Evolutionary conservation across 2,113 vertebrate species (phyloP), one percentile per base, ranked within the genome.

Genomic region (Symphodus melops): DNA sequence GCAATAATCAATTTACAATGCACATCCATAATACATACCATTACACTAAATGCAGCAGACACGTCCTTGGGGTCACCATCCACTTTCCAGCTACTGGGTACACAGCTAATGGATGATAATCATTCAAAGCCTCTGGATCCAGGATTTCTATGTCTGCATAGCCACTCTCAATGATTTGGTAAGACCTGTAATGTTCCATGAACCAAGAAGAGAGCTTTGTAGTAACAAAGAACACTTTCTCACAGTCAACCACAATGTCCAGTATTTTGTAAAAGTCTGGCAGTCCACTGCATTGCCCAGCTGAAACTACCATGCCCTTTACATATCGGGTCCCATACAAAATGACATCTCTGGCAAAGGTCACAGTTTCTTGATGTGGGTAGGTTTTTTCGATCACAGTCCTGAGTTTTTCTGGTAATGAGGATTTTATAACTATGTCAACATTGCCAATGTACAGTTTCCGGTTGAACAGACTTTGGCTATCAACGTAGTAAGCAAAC

Each of bases 171-270:
- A 56, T 58, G 41, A 77, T 39, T 58, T 77, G 58, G 17, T 56
- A 62, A 49, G 57, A 77, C 66, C 75, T 63, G 8, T 28, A 56
- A 53, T 68, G 48, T 60, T 68, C 73, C 8, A 68, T 48, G 54
- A 33, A 75, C 62, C 63, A 75, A 67, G 62, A 67, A 60, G 72
- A 60, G 72, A 67, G 36, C 33, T 66, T 75, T 67, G 59, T 67
- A 44, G 28, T 44, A 52, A 66, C 42, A 66, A 59, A 75, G 44
- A 46, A 55, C 1, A 61, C 66, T 55, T 68, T 55, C 39, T 56
- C 51, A 48, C 13, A n/a, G 65, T 77, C 17, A 5, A 69, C 41
- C 14, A 48, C 16, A 13, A 55, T 46, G 53, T 17, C 46, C 23
- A 56, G 21, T 0, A 57, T 33, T 14, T 71, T 60, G 3, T 60